Percentiles rank a stretch among this genome's conserved stretches.
phyloP scores from a whole-genome alignment of 1,140 invertebrate genomes.

The Stratiolaelaps scimitus region DNA sequence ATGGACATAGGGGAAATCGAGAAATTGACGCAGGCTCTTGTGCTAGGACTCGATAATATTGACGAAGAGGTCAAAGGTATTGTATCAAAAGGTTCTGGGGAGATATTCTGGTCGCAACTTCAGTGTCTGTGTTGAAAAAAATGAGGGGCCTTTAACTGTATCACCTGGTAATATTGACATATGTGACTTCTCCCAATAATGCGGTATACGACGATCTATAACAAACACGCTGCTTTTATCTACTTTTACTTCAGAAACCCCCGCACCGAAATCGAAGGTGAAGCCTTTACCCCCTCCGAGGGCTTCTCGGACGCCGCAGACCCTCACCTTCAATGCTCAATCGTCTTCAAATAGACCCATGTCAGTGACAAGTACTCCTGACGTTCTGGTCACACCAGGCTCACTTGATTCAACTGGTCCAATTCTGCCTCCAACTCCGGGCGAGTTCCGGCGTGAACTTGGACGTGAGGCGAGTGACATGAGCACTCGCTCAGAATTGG shows the following conservation, averaged over 20 bases:
- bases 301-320: no score
- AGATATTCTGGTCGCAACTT: not conserved
- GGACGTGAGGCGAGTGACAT: not conserved
- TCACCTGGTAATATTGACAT: not conserved
- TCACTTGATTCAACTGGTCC: not conserved
- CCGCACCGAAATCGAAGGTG: no score
- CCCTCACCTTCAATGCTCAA: not conserved
- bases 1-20: constrained; percentile 19
- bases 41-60: constrained; percentile 8
- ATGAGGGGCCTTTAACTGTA: not conserved
- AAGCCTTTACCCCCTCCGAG: no score
- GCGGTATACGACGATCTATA: not conserved
- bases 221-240: no score
- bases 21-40: constrained; percentile 5
- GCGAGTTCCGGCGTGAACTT: not conserved
- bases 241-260: not conserved
- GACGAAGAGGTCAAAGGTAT: not conserved
- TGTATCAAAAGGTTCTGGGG: not conserved
- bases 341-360: not conserved
- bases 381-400: not conserved
- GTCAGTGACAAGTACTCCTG: not conserved
- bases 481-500: not conserved
- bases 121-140: not conserved
- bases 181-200: not conserved
- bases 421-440: not conserved